A percentile compares a stretch with the other conserved stretches of the same genome.
Evolutionary conservation across 30 jellyfish, hydroid and myxozoan species (phyloP).

Genomic region (Hydractinia echinata): DNA sequence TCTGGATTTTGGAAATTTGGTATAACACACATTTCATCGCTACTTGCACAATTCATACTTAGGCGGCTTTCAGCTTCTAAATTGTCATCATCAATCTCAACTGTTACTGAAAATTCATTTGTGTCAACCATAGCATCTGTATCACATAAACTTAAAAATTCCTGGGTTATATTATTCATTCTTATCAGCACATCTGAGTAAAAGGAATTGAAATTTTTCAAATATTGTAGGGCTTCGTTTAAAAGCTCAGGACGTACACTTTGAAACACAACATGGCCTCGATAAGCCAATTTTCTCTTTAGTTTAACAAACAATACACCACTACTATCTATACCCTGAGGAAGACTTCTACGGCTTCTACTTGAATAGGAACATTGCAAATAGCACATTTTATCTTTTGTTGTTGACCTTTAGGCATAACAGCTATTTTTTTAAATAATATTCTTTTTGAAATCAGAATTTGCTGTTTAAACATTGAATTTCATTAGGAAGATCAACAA

Average conservation of each 20-base stretch:
- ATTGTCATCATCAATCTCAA: constrained; percentile 20
- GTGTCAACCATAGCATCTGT: constrained; percentile 13
- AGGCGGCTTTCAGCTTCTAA: background rate
- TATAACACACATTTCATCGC: constrained; percentile 23
- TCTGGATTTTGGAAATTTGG: constrained; percentile 17
- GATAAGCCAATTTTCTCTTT: constrained; percentile 13
- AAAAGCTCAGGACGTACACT: constrained; percentile 21
- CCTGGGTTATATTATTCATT: constrained; percentile 15
- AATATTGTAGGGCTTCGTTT: background rate
- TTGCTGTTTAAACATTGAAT: background rate
- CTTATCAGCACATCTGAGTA: constrained; percentile 10
- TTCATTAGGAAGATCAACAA: constrained; percentile 6
- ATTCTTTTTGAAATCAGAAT: background rate
- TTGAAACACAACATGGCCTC: constrained; percentile 22
- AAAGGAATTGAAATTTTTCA: background rate
- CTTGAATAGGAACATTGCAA: constrained; percentile 12
- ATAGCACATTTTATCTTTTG: constrained; percentile 16
- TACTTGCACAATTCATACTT: constrained; percentile 19
- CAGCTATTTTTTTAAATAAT: background rate
- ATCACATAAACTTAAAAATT: constrained; percentile 8
- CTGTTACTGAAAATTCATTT: constrained; percentile 12
- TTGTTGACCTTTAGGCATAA: constrained; percentile 3
- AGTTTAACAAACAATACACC: no score
- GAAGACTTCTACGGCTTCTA: background rate
- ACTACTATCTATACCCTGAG: background rate